These are phyloP conservation scores for Peromyscus maniculatus DNA, from an alignment of 2,113 vertebrate genomes.

Conservation along the genomic window DNA sequence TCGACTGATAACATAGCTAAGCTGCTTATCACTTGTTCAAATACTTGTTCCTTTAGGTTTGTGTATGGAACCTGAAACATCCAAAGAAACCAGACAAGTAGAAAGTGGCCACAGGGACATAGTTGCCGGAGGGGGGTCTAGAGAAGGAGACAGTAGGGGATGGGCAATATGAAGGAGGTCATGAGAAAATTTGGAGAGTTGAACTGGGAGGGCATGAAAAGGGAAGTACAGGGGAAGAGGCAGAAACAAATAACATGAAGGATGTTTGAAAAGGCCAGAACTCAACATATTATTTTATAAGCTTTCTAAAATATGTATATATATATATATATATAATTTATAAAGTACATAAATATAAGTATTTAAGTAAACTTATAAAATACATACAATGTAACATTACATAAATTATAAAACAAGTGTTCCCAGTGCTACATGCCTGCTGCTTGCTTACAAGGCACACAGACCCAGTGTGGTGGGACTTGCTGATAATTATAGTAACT, in stretches of 20 bases:
- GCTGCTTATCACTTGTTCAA: neutral
- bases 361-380: neutral
- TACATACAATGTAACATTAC: neutral
- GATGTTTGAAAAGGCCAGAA: neutral
- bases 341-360: neutral
- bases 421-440: neutral
- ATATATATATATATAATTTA: neutral
- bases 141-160: neutral
- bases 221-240: neutral
- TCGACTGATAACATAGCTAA: too few species aligned
- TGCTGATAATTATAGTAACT: too few species aligned
- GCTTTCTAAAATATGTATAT: neutral
- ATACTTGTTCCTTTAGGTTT: neutral
- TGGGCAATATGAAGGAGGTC: neutral
- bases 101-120: neutral
- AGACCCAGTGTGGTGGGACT: too few species aligned
- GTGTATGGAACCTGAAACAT: too few species aligned
- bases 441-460: neutral
- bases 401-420: neutral
- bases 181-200: neutral
- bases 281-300: neutral
- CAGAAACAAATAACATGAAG: neutral
- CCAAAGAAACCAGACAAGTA: neutral
- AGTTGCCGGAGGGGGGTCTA: neutral
- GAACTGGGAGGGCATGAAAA: too few species aligned